Evolutionary conservation across 2,888 invertebrate genomes (phyloP).

Genomic region (Cephus sareptanus): DNA sequence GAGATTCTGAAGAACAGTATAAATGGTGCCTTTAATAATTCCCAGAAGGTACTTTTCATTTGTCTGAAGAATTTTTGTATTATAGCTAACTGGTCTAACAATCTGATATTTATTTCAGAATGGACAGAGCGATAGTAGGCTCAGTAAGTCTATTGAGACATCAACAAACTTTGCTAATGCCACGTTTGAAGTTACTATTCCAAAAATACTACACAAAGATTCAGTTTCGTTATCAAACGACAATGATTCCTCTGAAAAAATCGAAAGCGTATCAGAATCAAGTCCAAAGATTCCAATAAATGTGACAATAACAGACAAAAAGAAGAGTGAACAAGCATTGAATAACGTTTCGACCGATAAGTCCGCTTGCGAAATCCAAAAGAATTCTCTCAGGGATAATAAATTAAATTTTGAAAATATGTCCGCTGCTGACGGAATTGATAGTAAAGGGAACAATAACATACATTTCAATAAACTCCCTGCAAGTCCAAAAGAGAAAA

Average conservation of each 20-base stretch:
- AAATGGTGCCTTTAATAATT: slow-evolving; percentile 55
- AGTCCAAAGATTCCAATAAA: slow-evolving; percentile 55
- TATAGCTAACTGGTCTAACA: neutral
- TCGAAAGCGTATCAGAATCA: slow-evolving; percentile 47
- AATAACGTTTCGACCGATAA: slow-evolving; percentile 27
- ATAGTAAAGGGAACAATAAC: slow-evolving; percentile 48
- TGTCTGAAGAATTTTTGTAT: neutral
- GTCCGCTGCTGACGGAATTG: slow-evolving; percentile 32
- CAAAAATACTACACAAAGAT: slow-evolving; percentile 53
- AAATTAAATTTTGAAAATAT: slow-evolving; percentile 30
- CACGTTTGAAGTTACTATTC: slow-evolving; percentile 59
- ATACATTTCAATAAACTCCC: slow-evolving; percentile 36
- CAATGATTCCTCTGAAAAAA: slow-evolving; percentile 50
- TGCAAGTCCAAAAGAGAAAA: slow-evolving; percentile 39
- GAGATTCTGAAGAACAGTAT: slow-evolving; percentile 60
- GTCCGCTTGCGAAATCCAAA: slow-evolving; percentile 22
- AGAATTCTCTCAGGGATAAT: slow-evolving; percentile 43
- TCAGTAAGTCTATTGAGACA: slow-evolving; percentile 46
- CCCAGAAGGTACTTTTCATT: slow-evolving; percentile 47
- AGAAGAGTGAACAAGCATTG: slow-evolving; percentile 32
- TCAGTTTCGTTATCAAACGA: slow-evolving; percentile 46
- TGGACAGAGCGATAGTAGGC: slow-evolving; percentile 45
- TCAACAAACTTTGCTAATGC: slow-evolving; percentile 51
- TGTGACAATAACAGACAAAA: slow-evolving; percentile 60
- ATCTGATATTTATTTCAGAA: slow-evolving; percentile 42